These are phyloP conservation scores for Carlito syrichta DNA, from an alignment of 2,113 vertebrate genomes.

Conservation along the genomic window DNA sequence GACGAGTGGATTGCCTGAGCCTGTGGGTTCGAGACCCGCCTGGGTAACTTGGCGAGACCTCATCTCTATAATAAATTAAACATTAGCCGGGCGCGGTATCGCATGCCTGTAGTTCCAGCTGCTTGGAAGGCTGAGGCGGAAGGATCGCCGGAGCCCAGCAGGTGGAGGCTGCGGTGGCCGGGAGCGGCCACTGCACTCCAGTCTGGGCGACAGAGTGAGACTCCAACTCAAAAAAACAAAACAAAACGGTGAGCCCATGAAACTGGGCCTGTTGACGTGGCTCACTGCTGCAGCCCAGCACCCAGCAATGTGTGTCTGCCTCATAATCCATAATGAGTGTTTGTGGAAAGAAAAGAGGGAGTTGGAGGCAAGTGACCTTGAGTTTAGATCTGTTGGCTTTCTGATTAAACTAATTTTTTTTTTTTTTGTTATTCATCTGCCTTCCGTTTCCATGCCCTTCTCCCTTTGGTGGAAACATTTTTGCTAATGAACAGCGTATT, in stretches of 20 bases:
- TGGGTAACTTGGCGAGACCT: no score
- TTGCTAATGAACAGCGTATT: background rate
- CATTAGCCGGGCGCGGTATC: no score
- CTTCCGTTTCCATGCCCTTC: background rate
- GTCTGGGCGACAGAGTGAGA: no score
- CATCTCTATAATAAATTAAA: no score
- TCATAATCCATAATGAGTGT: background rate
- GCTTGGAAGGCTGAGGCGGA: no score
- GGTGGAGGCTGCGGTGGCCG: no score
- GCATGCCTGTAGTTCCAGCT: no score
- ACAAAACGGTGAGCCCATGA: background rate
- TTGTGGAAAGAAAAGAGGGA: slow-evolving; percentile 5
- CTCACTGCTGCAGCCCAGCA: background rate
- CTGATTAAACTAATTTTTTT: background rate
- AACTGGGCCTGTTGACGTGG: background rate
- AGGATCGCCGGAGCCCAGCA: no score
- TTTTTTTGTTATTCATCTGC: background rate
- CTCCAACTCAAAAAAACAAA: no score
- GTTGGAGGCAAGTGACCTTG: background rate
- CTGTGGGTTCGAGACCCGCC: no score
- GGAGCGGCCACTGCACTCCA: no score
- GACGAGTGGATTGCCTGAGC: no score
- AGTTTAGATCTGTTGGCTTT: background rate
- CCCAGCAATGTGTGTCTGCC: background rate
- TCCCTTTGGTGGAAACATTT: background rate